These are phyloP conservation scores for Pissodes strobi DNA, from an alignment of 1,140 invertebrate genomes.

Conservation along the genomic window DNA sequence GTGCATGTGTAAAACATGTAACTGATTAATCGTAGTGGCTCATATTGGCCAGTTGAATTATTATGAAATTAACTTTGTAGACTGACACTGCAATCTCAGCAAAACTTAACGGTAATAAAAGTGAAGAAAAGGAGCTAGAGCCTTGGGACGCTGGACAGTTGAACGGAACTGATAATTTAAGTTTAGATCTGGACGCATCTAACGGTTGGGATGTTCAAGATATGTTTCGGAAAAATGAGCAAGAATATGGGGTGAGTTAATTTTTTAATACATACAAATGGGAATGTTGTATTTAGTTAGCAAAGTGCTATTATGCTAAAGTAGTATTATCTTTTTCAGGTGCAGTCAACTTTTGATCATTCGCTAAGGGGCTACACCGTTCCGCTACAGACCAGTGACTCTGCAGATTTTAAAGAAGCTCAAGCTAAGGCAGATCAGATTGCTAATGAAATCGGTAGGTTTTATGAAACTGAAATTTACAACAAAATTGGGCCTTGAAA, in stretches of 20 bases:
- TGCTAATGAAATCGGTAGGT: slow-evolving; percentile 75
- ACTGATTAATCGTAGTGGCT: no score
- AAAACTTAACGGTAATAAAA: slow-evolving; percentile 63
- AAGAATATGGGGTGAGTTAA: slow-evolving; percentile 79
- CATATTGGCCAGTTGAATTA: no score
- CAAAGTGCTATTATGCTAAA: neutral
- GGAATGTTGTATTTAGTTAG: no score
- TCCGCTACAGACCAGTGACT: slow-evolving; percentile 79
- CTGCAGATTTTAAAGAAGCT: slow-evolving; percentile 79
- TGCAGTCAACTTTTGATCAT: slow-evolving; percentile 69
- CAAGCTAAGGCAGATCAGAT: slow-evolving; percentile 85
- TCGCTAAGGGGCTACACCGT: slow-evolving; percentile 90
- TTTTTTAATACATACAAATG: neutral
- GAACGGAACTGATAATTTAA: slow-evolving; percentile 63
- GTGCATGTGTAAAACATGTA: no score
- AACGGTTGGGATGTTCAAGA: slow-evolving; percentile 95
- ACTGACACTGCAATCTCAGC: slow-evolving; percentile 74
- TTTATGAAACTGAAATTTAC: no score
- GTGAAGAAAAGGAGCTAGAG: slow-evolving; percentile 80
- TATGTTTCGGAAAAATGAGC: slow-evolving; percentile 93
- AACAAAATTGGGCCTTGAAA: no score
- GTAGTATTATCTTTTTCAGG: neutral
- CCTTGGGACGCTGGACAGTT: slow-evolving; percentile 77
- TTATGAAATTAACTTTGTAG: slow-evolving; percentile 30
- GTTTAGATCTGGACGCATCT: slow-evolving; percentile 69